A percentile compares a stretch with the other conserved stretches of the same genome.
Conservation (phyloP, 2,888 invertebrate genomes). For the Leptinotarsa rubiginosa region DNA sequence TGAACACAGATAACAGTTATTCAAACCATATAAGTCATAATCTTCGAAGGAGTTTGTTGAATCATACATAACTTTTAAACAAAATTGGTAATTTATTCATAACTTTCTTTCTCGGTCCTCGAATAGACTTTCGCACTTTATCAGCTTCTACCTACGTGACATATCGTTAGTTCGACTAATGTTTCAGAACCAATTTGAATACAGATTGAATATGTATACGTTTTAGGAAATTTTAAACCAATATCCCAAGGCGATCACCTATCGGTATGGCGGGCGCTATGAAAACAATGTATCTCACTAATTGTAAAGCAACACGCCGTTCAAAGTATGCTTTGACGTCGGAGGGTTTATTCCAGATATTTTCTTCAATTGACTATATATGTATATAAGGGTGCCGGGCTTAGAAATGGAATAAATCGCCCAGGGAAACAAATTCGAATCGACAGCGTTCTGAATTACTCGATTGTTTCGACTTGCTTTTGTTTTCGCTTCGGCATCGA, state of each 20-base stretch:
- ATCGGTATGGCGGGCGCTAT: constrained; percentile 44
- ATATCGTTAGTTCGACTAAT: constrained; percentile 17
- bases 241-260: constrained; percentile 47
- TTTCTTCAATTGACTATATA: constrained; percentile 49
- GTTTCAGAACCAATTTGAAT: constrained; percentile 34
- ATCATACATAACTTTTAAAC: too few species aligned
- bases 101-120: too few species aligned
- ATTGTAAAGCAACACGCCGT: constrained; percentile 51
- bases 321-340: constrained; percentile 47
- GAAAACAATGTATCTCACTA: constrained; percentile 50
- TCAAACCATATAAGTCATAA: too few species aligned
- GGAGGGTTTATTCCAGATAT: constrained; percentile 47
- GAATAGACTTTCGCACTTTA: not conserved
- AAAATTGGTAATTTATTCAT: too few species aligned
- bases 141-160: constrained; percentile 1
- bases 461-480: constrained; percentile 54
- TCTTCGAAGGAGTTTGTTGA: too few species aligned
- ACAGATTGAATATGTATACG: constrained; percentile 40
- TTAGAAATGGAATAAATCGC: constrained; percentile 52
- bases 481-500: constrained; percentile 51
- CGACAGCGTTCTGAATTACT: constrained; percentile 59
- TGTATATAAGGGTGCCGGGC: constrained; percentile 40
- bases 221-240: constrained; percentile 49
- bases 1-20: too few species aligned
- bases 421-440: constrained; percentile 60